Conservation (phyloP, 2,797 vertebrate genomes). For the Adelosebastes latens region DNA sequence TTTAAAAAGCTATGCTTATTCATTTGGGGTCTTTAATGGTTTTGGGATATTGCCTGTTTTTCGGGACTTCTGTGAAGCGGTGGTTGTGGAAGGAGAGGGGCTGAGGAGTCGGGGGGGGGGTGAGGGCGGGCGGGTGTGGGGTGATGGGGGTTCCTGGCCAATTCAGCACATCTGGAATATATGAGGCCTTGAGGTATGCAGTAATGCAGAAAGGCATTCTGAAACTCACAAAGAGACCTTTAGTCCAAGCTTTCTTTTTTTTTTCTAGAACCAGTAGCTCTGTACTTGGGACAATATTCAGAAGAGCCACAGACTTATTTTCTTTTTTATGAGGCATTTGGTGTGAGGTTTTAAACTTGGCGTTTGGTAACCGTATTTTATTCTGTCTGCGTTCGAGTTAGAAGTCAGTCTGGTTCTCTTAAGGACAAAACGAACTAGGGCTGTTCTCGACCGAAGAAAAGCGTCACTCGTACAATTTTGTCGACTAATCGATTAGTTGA, state of each 20-base stretch:
- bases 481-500: background rate
- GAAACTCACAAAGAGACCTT: slow-evolving; percentile 85
- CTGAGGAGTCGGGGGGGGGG: slow-evolving; percentile 61
- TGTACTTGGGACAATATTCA: slow-evolving; percentile 72
- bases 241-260: slow-evolving; percentile 69
- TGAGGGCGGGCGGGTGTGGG: background rate
- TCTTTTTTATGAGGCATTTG: slow-evolving; percentile 72
- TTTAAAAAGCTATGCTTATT: slow-evolving; percentile 52
- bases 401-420: background rate
- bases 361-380: slow-evolving; percentile 18
- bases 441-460: background rate
- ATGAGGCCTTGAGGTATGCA: slow-evolving; percentile 88
- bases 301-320: slow-evolving; percentile 73
- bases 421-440: background rate
- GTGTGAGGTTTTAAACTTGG: slow-evolving; percentile 60
- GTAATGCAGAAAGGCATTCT: slow-evolving; percentile 85
- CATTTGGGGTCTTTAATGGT: slow-evolving; percentile 72
- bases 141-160: slow-evolving; percentile 65
- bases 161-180: slow-evolving; percentile 89
- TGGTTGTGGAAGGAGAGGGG: slow-evolving; percentile 40
- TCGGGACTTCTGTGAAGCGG: slow-evolving; percentile 73
- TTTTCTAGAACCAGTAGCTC: slow-evolving; percentile 76
- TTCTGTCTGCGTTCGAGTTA: slow-evolving; percentile 22
- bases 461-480: background rate
- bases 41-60: slow-evolving; percentile 74